Base-by-base conservation (phyloP, 2,888 invertebrate species). In the Philaethria dido region DNA sequence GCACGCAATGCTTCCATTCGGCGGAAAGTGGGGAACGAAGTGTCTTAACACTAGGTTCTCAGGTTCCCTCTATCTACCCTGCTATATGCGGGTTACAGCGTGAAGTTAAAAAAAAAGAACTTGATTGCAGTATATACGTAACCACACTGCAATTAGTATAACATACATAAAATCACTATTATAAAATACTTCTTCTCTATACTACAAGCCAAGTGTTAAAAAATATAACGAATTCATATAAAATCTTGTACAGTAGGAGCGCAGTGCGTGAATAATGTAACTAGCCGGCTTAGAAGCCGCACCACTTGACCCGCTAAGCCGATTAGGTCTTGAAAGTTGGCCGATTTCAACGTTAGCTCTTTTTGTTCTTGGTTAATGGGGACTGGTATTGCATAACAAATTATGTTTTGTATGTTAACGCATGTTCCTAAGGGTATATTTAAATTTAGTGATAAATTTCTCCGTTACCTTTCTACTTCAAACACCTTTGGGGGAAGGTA, bases 221-320 rank as follows among this genome's bases (percentile, higher is more conserved):
- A n/a, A 57, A 57, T 57, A 57, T 57, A n/a, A 57, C 1, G n/a
- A 60, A 25, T 25, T 60, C 25, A 45, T 44, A 39, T 64, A 42
- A 50, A 42, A 42, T 48, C 20, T 36, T 57, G 44, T 25, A 29
- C 14, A 22, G 42, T 61, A 29, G 42, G 47, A 62, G 55, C 55
- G 62, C 55, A 42, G n/a, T 62, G 61, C 55, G 60, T 82, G 80
- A 84, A 78, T 80, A 83, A 84, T 84, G 81, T 85, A 86, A 85
- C 81, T 78, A 77, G 84, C 85, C 88, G 87, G 73, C 73, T 73
- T 68, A 68, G 88, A 87, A 88, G 82, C 87, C 89, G 75, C 80
- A 79, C 77, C 87, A 87, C 89, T 90, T 89, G 88, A 87, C 88
- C 87, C 79, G 79, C 78, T 75, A 87, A 88, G 84, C 84, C 77